Percentiles rank a stretch among this genome's conserved stretches.
phyloP scores from a whole-genome alignment of 2,797 vertebrate genomes.

The Sebastes hubbsi region DNA sequence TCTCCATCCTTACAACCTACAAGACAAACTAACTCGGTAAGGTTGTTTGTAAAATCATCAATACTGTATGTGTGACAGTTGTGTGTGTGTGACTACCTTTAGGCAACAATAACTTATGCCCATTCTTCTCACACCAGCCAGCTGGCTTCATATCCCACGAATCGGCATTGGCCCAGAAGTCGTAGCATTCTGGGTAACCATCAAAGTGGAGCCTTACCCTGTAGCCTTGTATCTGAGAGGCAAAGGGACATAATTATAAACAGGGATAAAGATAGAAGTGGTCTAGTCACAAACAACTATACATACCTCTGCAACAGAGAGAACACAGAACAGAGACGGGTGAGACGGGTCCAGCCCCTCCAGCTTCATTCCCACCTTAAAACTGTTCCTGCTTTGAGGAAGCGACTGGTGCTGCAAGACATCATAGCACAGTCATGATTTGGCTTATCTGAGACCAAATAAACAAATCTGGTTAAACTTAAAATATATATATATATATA shows the following conservation, averaged over 20 bases:
- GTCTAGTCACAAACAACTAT: neutral
- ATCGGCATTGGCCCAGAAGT: conserved; percentile 88
- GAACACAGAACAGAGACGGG: conserved; percentile 90
- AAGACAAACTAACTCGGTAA: conserved; percentile 6
- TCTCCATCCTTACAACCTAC: conserved; percentile 86
- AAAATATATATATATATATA: neutral
- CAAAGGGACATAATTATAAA: neutral
- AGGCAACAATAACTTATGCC: conserved; percentile 84
- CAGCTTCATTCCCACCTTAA: conserved; percentile 93
- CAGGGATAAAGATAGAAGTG: neutral
- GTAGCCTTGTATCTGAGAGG: conserved; percentile 83
- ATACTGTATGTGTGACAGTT: neutral
- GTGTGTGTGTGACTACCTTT: conserved; percentile 75
- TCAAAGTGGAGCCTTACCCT: conserved; percentile 86
- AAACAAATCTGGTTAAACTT: neutral
- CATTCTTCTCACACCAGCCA: conserved; percentile 87
- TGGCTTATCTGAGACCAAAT: neutral
- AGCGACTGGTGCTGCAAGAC: conserved; percentile 88
- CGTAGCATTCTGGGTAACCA: conserved; percentile 86
- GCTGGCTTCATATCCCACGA: conserved; percentile 87
- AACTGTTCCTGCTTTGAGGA: conserved; percentile 91
- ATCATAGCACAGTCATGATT: neutral
- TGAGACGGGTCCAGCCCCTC: conserved; percentile 92
- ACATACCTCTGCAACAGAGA: conserved; percentile 90
- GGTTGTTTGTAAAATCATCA: neutral